Conservation (phyloP, 2,113 vertebrate genomes). For the Corythaeola cristata region DNA sequence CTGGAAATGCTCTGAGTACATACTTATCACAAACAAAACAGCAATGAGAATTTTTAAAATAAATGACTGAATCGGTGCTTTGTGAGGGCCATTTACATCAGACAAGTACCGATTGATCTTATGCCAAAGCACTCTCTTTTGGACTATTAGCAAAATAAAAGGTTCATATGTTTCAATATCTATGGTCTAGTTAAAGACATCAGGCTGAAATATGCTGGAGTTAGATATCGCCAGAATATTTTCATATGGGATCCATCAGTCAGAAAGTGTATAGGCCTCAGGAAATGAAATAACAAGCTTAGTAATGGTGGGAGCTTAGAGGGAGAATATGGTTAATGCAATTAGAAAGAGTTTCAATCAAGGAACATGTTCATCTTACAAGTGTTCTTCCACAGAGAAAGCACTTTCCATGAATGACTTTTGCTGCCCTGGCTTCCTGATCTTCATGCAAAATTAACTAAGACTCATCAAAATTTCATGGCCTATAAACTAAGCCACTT, state of each 20-base stretch:
- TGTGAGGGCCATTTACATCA: constrained; percentile 2
- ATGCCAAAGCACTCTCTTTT: constrained; percentile 28
- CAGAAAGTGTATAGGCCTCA: constrained; percentile 28
- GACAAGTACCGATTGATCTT: neutral
- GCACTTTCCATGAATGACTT: constrained; percentile 72
- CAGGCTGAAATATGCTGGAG: constrained; percentile 49
- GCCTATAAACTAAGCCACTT: constrained; percentile 76
- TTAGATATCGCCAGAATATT: constrained; percentile 40
- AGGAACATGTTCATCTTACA: constrained; percentile 54
- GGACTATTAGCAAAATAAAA: constrained; percentile 56
- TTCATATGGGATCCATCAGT: constrained; percentile 19
- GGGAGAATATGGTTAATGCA: constrained; percentile 51
- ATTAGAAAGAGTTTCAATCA: constrained; percentile 68
- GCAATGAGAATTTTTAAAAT: constrained; percentile 14
- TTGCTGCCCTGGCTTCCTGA: constrained; percentile 72
- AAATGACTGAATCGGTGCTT: neutral
- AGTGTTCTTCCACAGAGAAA: constrained; percentile 58
- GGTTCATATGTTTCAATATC: constrained; percentile 15
- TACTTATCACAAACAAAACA: constrained; percentile 42
- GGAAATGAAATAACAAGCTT: constrained; percentile 60
- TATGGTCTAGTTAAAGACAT: constrained; percentile 24
- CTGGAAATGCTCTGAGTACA: neutral
- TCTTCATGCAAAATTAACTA: constrained; percentile 84
- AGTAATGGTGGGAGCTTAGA: constrained; percentile 25
- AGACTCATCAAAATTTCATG: constrained; percentile 80